These are phyloP conservation scores for Drosophila multiciliata DNA, from an alignment of 2,888 invertebrate species.

Conservation along the genomic window DNA sequence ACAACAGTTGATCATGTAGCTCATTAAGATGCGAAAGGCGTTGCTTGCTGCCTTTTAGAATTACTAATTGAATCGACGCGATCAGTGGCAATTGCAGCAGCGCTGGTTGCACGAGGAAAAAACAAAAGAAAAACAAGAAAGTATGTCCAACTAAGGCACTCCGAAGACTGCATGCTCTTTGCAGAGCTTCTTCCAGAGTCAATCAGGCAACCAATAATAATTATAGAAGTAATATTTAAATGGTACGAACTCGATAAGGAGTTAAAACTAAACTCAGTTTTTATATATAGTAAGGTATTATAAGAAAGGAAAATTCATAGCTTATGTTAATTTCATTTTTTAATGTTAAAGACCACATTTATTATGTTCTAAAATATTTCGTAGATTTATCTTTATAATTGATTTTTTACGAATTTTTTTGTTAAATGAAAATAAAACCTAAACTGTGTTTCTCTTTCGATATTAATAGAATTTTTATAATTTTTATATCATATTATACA, in stretches of 20 bases:
- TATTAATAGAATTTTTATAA: not conserved
- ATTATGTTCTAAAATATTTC: not conserved
- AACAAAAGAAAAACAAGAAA: conserved; percentile 26
- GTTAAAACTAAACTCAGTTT: not conserved
- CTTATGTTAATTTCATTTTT: not conserved
- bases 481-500: not conserved
- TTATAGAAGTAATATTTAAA: not conserved
- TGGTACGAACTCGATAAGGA: not conserved
- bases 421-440: not conserved
- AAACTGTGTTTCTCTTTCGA: not conserved
- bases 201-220: not conserved
- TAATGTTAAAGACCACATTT: not conserved
- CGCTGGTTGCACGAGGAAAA: conserved; percentile 35
- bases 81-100: conserved; percentile 79
- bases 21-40: conserved; percentile 83
- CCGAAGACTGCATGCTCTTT: not conserved
- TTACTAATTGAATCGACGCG: conserved; percentile 85
- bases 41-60: conserved; percentile 83
- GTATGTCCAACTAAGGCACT: not conserved
- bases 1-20: conserved; percentile 45
- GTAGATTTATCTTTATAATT: not conserved
- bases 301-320: not conserved
- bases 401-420: too few relatives aligned
- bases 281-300: not conserved
- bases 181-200: not conserved